Evolutionary conservation across 2,888 invertebrate species (phyloP), one percentile per base, ranked within the genome.

Genomic region (Idaea dimidiata): DNA sequence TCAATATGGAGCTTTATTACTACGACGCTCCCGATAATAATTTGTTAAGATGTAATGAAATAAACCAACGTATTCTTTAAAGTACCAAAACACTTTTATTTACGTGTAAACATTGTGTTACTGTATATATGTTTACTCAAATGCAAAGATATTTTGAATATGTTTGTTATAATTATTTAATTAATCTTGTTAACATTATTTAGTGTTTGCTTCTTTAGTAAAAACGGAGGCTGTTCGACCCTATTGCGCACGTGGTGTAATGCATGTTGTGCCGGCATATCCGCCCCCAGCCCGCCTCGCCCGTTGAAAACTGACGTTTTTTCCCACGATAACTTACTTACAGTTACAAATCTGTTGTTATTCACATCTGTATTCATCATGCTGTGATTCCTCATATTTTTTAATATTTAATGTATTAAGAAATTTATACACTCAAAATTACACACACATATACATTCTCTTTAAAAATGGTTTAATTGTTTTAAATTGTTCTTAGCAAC

Each of bases 1-100:
- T 87, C 89, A 91, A 90, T 89, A 88, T 89, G 87, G 84, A 80
- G 82, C 86, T 90, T 87, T 89, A 89, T 90, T 89, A 88, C 80
- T 81, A 80, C 81, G 81, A 86, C 81, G 82, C 82, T 87, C 76
- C 82, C 75, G 81, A 86, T 84, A 83, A 85, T 87, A 87, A 88
- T 88, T 89, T 88, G 85, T 86, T 90, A 86, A 82, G 77, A 76
- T 80, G 74, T 73, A 71, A 77, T 78, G 78, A 80, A 75, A 72
- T 73, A 71, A 78, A 72, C 65, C 61, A 66, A 70, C 66, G 70
- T 65, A 62, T 62, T 68, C 58, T 65, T 65, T 32, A 60, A 43
- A 17, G 24, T 24, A 24, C 24, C 54, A 14, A 2, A 6, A 56
- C 18, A 56, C 56, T 56, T 56, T 56, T 18, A 14, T 56, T 17